Conservation (phyloP, 2,113 vertebrate genomes). For the Neoarius graeffei region DNA sequence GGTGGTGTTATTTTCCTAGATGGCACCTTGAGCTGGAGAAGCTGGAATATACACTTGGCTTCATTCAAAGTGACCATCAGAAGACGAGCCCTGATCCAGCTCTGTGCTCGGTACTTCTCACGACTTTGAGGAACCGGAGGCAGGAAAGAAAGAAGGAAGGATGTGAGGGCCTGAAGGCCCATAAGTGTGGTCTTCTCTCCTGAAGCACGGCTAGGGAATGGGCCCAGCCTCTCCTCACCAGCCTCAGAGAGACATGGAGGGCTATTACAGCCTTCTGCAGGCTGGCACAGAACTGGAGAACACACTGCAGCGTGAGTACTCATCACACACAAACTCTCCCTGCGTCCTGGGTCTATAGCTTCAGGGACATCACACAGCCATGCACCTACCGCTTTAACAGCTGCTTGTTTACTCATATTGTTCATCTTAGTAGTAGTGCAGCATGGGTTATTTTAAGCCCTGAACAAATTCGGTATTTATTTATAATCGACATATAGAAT, state of each 20-base stretch:
- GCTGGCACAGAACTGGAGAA: slow-evolving; percentile 77
- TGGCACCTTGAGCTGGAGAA: slow-evolving; percentile 24
- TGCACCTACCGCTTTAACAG: neutral
- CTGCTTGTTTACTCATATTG: neutral
- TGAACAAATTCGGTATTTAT: slow-evolving; percentile 39
- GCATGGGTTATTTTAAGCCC: slow-evolving; percentile 65
- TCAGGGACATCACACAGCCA: neutral
- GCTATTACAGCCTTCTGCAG: slow-evolving; percentile 80
- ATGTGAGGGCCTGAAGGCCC: slow-evolving; percentile 63
- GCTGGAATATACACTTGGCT: slow-evolving; percentile 51
- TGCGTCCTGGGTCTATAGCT: neutral
- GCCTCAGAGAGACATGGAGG: slow-evolving; percentile 76
- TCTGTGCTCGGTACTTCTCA: slow-evolving; percentile 31
- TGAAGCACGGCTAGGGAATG: slow-evolving; percentile 62
- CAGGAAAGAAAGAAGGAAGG: slow-evolving; percentile 65
- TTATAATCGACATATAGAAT: slow-evolving; percentile 20
- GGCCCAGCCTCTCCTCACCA: slow-evolving; percentile 68
- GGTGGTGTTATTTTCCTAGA: slow-evolving; percentile 46
- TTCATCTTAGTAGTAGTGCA: neutral
- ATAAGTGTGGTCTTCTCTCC: slow-evolving; percentile 19
- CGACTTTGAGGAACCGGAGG: slow-evolving; percentile 17
- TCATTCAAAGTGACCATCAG: slow-evolving; percentile 63
- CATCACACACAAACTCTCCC: neutral
- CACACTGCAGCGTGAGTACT: slow-evolving; percentile 78
- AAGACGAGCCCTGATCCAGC: slow-evolving; percentile 11